A percentile compares a stretch with the other conserved stretches of the same genome.
These are phyloP conservation scores for Brachymystax lenok DNA, from an alignment of 2,797 vertebrate species.

Conservation along the genomic window DNA sequence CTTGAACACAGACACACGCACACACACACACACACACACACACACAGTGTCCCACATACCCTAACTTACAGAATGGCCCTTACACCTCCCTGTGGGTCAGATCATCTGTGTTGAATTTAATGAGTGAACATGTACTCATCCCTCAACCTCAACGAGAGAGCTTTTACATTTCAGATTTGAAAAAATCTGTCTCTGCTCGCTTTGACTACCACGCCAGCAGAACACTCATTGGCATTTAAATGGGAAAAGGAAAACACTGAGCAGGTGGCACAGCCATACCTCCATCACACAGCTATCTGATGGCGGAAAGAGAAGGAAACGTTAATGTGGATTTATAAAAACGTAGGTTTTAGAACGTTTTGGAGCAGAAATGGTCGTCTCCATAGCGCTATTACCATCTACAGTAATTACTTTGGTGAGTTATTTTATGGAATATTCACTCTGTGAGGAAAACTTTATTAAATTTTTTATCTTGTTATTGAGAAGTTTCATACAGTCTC, in stretches of 20 bases:
- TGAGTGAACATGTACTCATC: constrained; percentile 67
- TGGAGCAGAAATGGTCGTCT: constrained; percentile 12
- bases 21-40: neutral
- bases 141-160: constrained; percentile 52
- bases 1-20: constrained; percentile 18
- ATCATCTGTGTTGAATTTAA: constrained; percentile 68
- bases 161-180: constrained; percentile 69
- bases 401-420: neutral
- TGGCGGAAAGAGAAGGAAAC: too few species aligned
- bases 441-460: constrained; percentile 22
- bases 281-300: constrained; percentile 30
- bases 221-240: constrained; percentile 82
- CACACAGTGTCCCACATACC: constrained; percentile 5
- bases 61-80: constrained; percentile 42
- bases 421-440: constrained; percentile 22
- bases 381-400: neutral
- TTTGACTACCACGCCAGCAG: constrained; percentile 64
- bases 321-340: too few species aligned
- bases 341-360: neutral
- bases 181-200: constrained; percentile 70
- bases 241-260: constrained; percentile 74
- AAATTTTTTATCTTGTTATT: neutral
- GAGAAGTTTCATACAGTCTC: neutral
- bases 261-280: constrained; percentile 67
- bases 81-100: constrained; percentile 45